Evolutionary conservation across 2,888 invertebrate species (phyloP), one percentile per base, ranked within the genome.

Genomic region (Trichopoda pennipes): DNA sequence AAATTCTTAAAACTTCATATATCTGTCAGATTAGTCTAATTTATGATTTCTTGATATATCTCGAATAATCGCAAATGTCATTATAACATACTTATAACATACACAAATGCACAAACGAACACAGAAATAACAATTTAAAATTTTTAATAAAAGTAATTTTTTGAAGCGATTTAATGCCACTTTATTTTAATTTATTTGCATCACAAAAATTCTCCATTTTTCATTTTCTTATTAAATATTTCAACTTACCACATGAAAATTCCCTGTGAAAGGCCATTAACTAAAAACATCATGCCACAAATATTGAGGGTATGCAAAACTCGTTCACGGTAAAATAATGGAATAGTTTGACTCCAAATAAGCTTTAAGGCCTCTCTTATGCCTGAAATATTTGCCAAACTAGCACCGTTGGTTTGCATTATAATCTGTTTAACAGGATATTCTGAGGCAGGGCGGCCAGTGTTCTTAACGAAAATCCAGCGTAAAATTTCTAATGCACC

Each of bases 401-500:
- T 89, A 10, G 88, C 87, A 0, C 90, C 90, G 14, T 84, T 86
- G 0, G 85, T 72, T 49, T 89, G 84, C 44, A 87, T 76, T 1
- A 84, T 82, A 66, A 89, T 86, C 72, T 83, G 80, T 61, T 91
- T 90, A 60, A 93, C 93, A 0, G 93, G 93, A 88, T 90, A 94
- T 23, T 92, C 92, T 1, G 91, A 88, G 0, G 89, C 84, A 0
- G 90, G 77, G 0, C 87, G 84, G 0, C 92, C 91, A 0, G 91
- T 92, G 84, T 94, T 94, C 6, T 86, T 88, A 2, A 92, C 91
- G 86, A 93, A 96, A 81, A 96, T 94, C 3, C 87, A 88, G 72
- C 92, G 92, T 44, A 96, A 88, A 35, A 94, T 92, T 51, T 89
- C 85, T 61, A 96, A 87, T 0, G 95, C 94, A 53, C 92, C 92